Percentiles rank a stretch among this genome's conserved stretches.
phyloP scores from a whole-genome alignment of 2,888 invertebrate genomes.

The Cheilosia pagana region DNA sequence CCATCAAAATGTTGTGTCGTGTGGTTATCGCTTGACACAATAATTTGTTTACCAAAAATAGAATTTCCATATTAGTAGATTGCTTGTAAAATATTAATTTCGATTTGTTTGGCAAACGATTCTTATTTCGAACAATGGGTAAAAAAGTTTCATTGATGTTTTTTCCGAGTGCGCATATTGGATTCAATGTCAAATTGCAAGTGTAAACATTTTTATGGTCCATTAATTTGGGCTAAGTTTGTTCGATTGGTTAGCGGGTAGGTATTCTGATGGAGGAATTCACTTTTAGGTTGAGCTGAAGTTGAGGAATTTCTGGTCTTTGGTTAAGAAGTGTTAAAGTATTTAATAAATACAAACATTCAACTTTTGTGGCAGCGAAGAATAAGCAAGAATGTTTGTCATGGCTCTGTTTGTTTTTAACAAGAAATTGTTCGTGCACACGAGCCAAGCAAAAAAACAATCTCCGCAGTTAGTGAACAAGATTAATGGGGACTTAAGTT shows the following conservation, averaged over 20 bases:
- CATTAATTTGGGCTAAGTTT: neutral
- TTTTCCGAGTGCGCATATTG: constrained; percentile 1
- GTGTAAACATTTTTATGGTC: constrained; percentile 1
- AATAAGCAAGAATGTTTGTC: neutral
- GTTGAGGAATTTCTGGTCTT: neutral
- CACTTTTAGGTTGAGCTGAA: neutral
- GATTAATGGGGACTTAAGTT: too few species aligned
- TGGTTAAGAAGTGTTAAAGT: neutral
- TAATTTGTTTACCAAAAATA: constrained; percentile 1
- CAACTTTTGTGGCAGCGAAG: neutral
- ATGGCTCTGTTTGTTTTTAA: neutral
- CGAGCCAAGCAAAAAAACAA: neutral
- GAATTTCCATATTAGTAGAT: neutral
- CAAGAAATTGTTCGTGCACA: neutral
- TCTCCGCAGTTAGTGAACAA: neutral
- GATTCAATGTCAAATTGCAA: constrained; percentile 3
- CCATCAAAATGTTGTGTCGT: neutral
- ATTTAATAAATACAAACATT: neutral
- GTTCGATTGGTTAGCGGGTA: neutral
- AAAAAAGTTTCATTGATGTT: neutral
- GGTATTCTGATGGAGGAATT: neutral
- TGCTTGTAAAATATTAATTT: neutral
- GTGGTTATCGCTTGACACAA: neutral
- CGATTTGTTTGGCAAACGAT: neutral
- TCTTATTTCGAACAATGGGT: neutral